Conservation (phyloP, 2,797 vertebrate genomes). For the Gallinago stenura region DNA sequence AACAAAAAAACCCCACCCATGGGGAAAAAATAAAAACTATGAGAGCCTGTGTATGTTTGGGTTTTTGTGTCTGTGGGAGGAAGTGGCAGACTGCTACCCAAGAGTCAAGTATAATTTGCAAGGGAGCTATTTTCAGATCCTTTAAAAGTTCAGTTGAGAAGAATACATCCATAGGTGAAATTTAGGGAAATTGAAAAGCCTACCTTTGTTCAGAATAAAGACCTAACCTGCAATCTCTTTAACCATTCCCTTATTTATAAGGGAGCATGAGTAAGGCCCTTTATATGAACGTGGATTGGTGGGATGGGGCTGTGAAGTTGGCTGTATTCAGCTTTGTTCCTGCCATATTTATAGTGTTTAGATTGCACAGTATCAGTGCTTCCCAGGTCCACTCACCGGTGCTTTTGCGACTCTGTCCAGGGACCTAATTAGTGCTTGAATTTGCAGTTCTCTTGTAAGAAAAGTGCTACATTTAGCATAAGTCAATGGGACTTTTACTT, state of each 20-base stretch:
- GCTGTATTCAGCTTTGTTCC: constrained; percentile 41
- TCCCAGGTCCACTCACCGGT: constrained; percentile 16
- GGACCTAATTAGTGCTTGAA: constrained; percentile 64
- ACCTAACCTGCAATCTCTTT: not conserved
- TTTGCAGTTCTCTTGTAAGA: constrained; percentile 57
- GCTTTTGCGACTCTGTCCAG: constrained; percentile 44
- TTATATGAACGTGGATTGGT: not conserved
- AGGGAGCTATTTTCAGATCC: not conserved
- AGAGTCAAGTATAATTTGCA: not conserved
- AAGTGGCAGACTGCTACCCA: not conserved
- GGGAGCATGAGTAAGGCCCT: not conserved
- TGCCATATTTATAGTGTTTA: constrained; percentile 39
- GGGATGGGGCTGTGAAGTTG: not conserved
- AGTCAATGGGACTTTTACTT: constrained; percentile 65
- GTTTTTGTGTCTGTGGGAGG: not conserved
- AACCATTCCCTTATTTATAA: not conserved
- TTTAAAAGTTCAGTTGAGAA: not conserved
- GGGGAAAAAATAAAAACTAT: not conserved
- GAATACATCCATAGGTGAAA: not conserved
- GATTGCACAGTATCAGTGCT: constrained; percentile 40
- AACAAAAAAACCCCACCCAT: not conserved
- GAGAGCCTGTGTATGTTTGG: not conserved
- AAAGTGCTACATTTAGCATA: constrained; percentile 61
- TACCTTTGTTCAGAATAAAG: not conserved
- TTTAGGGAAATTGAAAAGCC: not conserved